These are phyloP conservation scores for Grallaria varia DNA, from an alignment of 2,113 vertebrate genomes.

Conservation along the genomic window DNA sequence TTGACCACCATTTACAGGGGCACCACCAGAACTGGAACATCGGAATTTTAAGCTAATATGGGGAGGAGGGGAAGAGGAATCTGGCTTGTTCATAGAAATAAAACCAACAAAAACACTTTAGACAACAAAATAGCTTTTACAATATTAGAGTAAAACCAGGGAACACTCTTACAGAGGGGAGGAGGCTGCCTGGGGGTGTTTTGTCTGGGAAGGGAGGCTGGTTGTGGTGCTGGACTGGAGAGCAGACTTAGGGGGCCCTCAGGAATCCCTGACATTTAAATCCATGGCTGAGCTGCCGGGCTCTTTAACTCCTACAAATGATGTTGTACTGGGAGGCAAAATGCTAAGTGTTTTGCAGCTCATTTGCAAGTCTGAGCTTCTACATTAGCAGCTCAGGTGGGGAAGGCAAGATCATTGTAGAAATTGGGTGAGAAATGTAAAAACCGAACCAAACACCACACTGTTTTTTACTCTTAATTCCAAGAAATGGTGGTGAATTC, in stretches of 20 bases:
- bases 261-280: neutral
- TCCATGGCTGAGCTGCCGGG: neutral
- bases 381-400: neutral
- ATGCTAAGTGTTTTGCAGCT: neutral
- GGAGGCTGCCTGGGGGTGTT: neutral
- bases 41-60: neutral
- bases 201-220: neutral
- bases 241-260: neutral
- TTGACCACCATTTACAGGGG: neutral
- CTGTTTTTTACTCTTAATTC: neutral
- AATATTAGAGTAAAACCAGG: neutral
- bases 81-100: neutral
- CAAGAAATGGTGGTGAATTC: neutral
- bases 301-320: neutral
- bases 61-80: accelerated
- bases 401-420: neutral
- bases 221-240: neutral
- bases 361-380: neutral
- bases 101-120: neutral
- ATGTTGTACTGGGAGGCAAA: neutral
- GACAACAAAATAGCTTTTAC: neutral
- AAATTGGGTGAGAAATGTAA: neutral
- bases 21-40: neutral
- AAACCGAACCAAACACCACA: neutral
- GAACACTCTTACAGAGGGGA: neutral